Evolutionary conservation across 2,888 invertebrate genomes (phyloP), one percentile per base, ranked within the genome.

Genomic region (Aelia acuminata): DNA sequence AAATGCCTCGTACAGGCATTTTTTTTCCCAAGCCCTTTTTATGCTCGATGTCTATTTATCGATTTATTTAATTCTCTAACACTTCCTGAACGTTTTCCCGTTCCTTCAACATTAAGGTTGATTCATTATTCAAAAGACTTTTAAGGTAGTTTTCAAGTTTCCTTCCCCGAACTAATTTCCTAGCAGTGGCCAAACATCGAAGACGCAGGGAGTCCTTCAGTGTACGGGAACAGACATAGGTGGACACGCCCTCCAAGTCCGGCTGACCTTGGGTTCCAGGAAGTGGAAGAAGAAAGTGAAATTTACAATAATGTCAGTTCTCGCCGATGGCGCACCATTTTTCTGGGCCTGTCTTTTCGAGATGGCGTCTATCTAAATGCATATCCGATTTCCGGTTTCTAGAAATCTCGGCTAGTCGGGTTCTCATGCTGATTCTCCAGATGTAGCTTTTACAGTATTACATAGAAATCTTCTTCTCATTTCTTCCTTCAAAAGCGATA

Each of bases 211-310:
- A 53, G 63, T 35, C 63, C 63, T 70, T 70, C 31, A 8, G 20
- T 31, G 7, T 70, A 31, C 63, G 63, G 63, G 63, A 70, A 70
- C 63, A 31, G 63, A 35, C 35, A 31, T 1, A 3, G n/a, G n/a
- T n/a, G 80, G 80, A 31, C 35, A 70, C 70, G 70, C 80, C 43
- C 80, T 43, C 80, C 43, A 43, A 20, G 35, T 31, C 31, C 63
- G 63, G 43, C 43, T 80, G 80, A 80, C 80, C 80, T 43, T 80
- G 80, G 43, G 43, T 80, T 80, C 80, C 80, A 80, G 80, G 80
- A 80, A 80, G 80, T 80, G n/a, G n/a, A 47, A 80, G 80, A 80
- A 80, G 80, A 80, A 80, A 80, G 80, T 80, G 80, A 80, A 80
- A 80, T 80, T 80, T 80, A 22, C 80, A 20, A 43, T 80, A 80